Evolutionary conservation across 2,113 vertebrate species (phyloP).

Genomic region (Nanorana parkeri): DNA sequence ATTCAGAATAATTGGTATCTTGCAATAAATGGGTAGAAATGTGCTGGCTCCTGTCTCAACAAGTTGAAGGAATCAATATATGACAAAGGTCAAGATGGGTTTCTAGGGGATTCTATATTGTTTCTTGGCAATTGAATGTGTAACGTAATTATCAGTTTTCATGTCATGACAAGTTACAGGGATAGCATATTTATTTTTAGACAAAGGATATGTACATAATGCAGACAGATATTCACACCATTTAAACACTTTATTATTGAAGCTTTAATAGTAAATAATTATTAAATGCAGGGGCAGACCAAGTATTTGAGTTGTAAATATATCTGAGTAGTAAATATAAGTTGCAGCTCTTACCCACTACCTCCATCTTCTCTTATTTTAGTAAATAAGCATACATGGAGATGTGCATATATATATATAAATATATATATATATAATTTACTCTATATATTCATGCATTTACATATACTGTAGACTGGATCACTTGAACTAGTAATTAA

Average conservation of each 20-base stretch:
- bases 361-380: too few relatives aligned
- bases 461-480: too few relatives aligned
- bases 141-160: conserved; percentile 43
- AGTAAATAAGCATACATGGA: too few relatives aligned
- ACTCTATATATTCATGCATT: too few relatives aligned
- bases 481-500: too few relatives aligned
- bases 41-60: conserved; percentile 26
- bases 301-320: too few relatives aligned
- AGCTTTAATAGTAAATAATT: neutral
- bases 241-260: neutral
- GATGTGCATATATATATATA: too few relatives aligned
- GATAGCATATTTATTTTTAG: conserved; percentile 3
- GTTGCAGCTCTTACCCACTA: too few relatives aligned
- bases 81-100: conserved; percentile 20
- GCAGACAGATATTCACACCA: neutral
- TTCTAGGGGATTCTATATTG: conserved; percentile 23
- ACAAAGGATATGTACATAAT: neutral
- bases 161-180: conserved; percentile 17
- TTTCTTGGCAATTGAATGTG: conserved; percentile 23
- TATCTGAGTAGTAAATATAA: too few relatives aligned
- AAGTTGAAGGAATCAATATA: conserved; percentile 36
- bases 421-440: too few relatives aligned
- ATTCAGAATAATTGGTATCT: conserved; percentile 21
- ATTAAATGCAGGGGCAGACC: too few relatives aligned
- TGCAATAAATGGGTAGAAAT: conserved; percentile 16